Conservation (phyloP, 2,113 vertebrate genomes). For the Phrynosoma platyrhinos region DNA sequence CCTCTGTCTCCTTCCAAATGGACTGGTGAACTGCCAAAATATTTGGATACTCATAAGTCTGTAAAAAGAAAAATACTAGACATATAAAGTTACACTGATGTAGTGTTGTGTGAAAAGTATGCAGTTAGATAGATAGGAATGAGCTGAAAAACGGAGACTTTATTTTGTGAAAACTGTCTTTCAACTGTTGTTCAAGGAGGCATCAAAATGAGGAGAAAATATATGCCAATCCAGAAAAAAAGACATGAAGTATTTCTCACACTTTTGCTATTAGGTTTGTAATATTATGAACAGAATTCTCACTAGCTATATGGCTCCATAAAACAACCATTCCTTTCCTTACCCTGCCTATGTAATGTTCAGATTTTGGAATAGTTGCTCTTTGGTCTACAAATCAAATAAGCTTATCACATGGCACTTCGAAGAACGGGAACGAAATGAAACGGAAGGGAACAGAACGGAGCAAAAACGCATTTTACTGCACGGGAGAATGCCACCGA, state of each 20-base stretch:
- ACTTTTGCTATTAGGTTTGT: neutral
- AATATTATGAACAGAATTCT: neutral
- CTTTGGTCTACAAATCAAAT: no score
- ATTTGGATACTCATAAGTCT: neutral
- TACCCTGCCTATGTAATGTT: neutral
- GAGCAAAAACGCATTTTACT: no score
- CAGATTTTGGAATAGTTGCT: no score
- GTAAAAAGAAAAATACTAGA: neutral
- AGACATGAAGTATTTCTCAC: neutral
- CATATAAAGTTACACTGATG: neutral
- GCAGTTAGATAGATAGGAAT: neutral
- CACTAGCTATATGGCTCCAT: neutral
- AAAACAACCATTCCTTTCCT: neutral
- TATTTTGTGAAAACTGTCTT: neutral
- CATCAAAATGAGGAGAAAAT: neutral
- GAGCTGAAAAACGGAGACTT: neutral
- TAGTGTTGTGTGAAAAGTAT: neutral
- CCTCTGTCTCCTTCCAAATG: neutral
- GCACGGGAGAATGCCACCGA: no score
- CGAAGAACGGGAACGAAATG: no score
- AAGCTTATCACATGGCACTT: no score
- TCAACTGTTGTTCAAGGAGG: neutral
- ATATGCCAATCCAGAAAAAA: no score
- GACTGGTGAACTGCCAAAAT: neutral
- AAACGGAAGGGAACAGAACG: no score